Evolutionary conservation across 2,113 vertebrate genomes (phyloP), one percentile per base, ranked within the genome.

Genomic region (Syrmaticus mikado): DNA sequence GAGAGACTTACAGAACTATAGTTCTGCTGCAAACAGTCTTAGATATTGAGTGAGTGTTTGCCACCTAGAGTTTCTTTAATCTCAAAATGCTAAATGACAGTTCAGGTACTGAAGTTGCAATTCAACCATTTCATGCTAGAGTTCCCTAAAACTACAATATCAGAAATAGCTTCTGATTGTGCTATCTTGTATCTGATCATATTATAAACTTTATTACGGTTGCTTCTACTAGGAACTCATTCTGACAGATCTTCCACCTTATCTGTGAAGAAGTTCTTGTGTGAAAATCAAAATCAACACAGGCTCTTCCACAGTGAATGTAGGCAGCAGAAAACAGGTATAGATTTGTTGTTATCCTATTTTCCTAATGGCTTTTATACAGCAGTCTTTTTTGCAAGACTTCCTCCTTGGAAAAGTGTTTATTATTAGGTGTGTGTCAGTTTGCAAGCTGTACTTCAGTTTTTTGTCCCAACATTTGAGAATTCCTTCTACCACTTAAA

Each of bases 361-460:
- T 38, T 62, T 12, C 22, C 8, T 66, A 10, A 14, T 50, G 48
- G 8, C 5, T 80, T 72, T 84, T 62, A 21, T n/a, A 18, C 10
- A 25, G 8, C 58, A 74, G 4, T 45, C 30, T 68, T 57, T 82
- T 45, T 58, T 10, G 30, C 27, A 78, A 58, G 20, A 10, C 78
- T 78, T 4, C 6, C 4, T 67, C n/a, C 52, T 62, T 2, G 0
- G 27, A 50, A 71, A 55, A 48, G 0, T 67, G 19, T 34, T 64
- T 41, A 2, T 41, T 81, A 21, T 65, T 53, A 52, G 22, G 22
- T 10, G 12, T 1, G 0, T 22, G 46, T 3, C 36, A 1, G 8
- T 83, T 86, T 86, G 36, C 25, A 65, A 57, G 13, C 45, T 70
- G 9, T 43, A 89, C 25, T 12, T 66, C 41, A 70, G 3, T 14